Conservation (phyloP, 2,113 vertebrate species). For the Patagioenas fasciata region DNA sequence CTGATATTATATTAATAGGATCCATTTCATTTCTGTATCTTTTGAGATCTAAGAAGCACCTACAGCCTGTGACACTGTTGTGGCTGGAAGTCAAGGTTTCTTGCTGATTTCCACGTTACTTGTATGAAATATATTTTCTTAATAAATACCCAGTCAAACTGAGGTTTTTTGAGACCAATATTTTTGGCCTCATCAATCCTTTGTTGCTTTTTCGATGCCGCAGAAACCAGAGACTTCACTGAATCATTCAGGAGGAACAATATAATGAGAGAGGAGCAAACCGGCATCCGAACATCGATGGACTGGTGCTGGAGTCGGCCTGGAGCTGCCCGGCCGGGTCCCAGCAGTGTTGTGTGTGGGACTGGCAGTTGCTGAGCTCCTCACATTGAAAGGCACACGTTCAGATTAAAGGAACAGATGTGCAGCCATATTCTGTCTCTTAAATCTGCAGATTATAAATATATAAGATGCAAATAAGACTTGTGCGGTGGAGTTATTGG, state of each 20-base stretch:
- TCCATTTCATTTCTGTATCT: background rate
- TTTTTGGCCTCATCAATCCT: background rate
- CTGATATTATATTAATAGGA: background rate
- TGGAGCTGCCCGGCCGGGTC: background rate
- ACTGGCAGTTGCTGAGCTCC: background rate
- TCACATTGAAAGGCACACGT: background rate
- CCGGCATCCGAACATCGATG: background rate
- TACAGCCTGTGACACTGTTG: background rate
- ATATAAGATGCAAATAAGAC: background rate
- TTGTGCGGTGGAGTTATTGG: background rate
- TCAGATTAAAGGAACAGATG: slow-evolving; percentile 3
- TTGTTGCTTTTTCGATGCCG: background rate
- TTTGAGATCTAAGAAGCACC: background rate
- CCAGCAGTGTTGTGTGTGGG: accelerated
- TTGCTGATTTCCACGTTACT: background rate
- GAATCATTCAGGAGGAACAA: background rate
- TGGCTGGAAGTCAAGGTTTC: background rate
- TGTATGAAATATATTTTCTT: background rate
- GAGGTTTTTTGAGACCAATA: background rate
- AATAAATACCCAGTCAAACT: background rate
- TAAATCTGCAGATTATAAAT: slow-evolving; percentile 5
- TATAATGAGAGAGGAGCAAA: background rate
- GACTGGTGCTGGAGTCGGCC: background rate
- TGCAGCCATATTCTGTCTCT: background rate
- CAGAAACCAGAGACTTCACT: background rate